Evolutionary conservation across 2,797 vertebrate species (phyloP), one percentile per base, ranked within the genome.

Genomic region (Pogoniulus pusillus): DNA sequence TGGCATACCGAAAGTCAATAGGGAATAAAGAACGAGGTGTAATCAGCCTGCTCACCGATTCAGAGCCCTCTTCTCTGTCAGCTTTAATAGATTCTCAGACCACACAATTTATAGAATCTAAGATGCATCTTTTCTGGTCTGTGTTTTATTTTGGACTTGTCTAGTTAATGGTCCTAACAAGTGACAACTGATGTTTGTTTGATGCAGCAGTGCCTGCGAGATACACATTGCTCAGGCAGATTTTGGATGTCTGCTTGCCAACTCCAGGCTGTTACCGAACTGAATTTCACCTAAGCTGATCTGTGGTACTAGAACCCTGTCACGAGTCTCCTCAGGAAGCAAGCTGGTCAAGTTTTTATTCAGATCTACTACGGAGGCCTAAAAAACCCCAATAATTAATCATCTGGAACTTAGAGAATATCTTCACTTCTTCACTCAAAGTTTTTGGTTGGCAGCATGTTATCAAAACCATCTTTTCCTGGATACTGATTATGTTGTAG

Each of bases 1-100:
- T 98, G 98, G 98, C 98, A 98, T 98, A 98, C 98, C 98, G 98
- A 98, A 98, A 98, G 98, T 99, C 98, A 99, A 98, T 98, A 98
- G 98, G 98, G 98, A 98, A 97, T 97, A 97, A 98, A 97, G 98
- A 97, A 98, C 96, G 97, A 97, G 97, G 98, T 98, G 97, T 98
- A 98, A 99, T 99, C 99, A 98, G 98, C 96, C 98, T 96, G 97
- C 97, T 98, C 98, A 97, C 98, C 98, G 97, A 98, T 97, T 97
- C 97, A 97, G 96, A 98, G 97, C 97, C 98, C 97, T 97, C 98
- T 97, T 97, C 97, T 96, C 98, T 99, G 98, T 99, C 99, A 99
- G 97, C 97, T 98, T 98, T 98, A 99, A 99, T 99, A 98, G 98
- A 98, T 97, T 98, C 96, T 98, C 98, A 98, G 98, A 98, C 97